These are phyloP conservation scores for Heliconius hortense DNA, from an alignment of 2,888 invertebrate species.

Conservation along the genomic window DNA sequence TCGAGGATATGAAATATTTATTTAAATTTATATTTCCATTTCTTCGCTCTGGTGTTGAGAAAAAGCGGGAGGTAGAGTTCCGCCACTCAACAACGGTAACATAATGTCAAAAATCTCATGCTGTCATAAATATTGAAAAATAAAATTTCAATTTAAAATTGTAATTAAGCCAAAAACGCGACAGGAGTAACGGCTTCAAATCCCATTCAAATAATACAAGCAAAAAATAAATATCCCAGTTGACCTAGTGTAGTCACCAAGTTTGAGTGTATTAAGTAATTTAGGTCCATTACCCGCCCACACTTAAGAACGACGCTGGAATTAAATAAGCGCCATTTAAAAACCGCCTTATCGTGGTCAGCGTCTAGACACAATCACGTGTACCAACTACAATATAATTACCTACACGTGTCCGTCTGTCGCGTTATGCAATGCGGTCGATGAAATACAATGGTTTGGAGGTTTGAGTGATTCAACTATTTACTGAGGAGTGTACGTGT, in stretches of 20 bases:
- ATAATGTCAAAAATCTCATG: too few relatives aligned
- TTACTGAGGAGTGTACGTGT: neutral
- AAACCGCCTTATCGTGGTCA: constrained; percentile 23
- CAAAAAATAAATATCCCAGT: neutral
- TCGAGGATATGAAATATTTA: too few relatives aligned
- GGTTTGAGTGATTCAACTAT: neutral
- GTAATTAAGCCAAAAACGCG: too few relatives aligned
- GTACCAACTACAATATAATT: constrained; percentile 23
- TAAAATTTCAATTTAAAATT: too few relatives aligned
- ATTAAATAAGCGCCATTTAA: constrained; percentile 10
- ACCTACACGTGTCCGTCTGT: constrained; percentile 36
- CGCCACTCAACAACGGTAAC: too few relatives aligned
- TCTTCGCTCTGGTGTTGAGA: too few relatives aligned
- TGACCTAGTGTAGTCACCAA: neutral
- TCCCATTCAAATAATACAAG: neutral
- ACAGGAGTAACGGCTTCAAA: neutral
- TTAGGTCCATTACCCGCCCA: neutral
- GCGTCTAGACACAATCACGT: constrained; percentile 40
- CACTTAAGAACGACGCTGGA: neutral
- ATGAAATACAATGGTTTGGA: neutral
- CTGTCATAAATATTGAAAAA: too few relatives aligned
- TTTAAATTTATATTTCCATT: too few relatives aligned
- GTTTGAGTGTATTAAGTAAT: neutral
- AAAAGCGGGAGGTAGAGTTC: too few relatives aligned
- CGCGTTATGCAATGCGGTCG: constrained; percentile 26